A percentile compares a stretch with the other conserved stretches of the same genome.
These are phyloP conservation scores for Solenodon paradoxus DNA, from an alignment of 2,113 vertebrate species.

Conservation along the genomic window DNA sequence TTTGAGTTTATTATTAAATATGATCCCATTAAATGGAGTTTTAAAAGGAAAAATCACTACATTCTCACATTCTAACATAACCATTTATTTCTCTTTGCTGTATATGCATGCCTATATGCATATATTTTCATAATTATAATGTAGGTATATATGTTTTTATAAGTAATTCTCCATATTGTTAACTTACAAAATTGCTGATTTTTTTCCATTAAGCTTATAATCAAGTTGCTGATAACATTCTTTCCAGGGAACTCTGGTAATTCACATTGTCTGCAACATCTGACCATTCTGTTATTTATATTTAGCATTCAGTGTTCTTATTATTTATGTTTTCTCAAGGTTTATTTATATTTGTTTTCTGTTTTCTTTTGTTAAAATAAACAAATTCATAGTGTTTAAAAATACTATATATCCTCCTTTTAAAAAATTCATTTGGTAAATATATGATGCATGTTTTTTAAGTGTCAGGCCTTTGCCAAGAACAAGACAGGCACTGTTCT, in stretches of 20 bases:
- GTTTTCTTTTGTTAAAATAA: neutral
- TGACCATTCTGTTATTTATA: neutral
- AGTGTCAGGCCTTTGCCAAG: neutral
- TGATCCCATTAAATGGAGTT: neutral
- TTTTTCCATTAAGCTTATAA: neutral
- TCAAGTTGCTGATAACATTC: neutral
- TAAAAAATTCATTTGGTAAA: neutral
- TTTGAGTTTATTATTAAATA: neutral
- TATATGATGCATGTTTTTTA: neutral
- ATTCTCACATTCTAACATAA: neutral
- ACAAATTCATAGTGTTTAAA: neutral
- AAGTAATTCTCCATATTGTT: neutral
- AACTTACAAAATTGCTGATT: neutral
- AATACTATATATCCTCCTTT: neutral
- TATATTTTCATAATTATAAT: neutral
- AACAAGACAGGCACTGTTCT: neutral
- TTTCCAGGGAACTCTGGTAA: neutral
- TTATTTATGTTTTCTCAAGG: neutral
- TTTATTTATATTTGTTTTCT: neutral
- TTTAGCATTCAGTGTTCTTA: neutral
- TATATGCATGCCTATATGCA: neutral
- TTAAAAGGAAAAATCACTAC: constrained; percentile 20
- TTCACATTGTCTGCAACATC: neutral
- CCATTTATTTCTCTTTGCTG: neutral
- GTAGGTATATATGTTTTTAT: neutral